These are phyloP conservation scores for Nannoperca obscura DNA, from an alignment of 2,797 vertebrate species.

Conservation along the genomic window DNA sequence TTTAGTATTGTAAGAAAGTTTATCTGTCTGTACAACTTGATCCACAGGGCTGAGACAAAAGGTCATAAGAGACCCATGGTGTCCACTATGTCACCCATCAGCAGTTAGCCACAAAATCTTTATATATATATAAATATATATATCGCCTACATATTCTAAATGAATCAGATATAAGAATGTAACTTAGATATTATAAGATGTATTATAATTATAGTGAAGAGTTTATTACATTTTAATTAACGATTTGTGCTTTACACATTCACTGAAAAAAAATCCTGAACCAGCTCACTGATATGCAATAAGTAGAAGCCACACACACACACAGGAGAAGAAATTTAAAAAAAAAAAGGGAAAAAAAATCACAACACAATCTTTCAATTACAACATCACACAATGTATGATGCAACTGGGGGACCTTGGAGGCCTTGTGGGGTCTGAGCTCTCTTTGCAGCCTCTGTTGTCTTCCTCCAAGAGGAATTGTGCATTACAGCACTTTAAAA, in stretches of 20 bases:
- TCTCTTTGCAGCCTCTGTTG: conserved; percentile 64
- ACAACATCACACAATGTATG: conserved; percentile 49
- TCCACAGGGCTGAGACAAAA: conserved; percentile 59
- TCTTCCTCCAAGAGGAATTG: conserved; percentile 83
- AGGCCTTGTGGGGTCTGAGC: conserved; percentile 60
- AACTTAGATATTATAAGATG: conserved; percentile 82
- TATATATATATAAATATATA: conserved; percentile 56
- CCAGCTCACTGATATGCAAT: conserved; percentile 87
- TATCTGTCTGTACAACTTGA: conserved; percentile 69
- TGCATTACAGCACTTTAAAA: conserved; percentile 84
- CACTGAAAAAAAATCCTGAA: conserved; percentile 65
- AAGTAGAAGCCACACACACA: conserved; percentile 71
- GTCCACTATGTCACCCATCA: conserved; percentile 64
- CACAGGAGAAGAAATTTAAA: conserved; percentile 28
- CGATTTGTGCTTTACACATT: conserved; percentile 75
- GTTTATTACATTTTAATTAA: conserved; percentile 80
- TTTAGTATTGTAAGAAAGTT: conserved; percentile 47
- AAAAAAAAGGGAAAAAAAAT: conserved; percentile 10
- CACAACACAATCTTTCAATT: conserved; percentile 44
- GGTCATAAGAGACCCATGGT: conserved; percentile 48
- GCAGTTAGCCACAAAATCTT: conserved; percentile 68
- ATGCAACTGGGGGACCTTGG: conserved; percentile 65
- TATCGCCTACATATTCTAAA: conserved; percentile 79
- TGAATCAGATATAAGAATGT: conserved; percentile 85
- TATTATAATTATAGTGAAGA: conserved; percentile 80